Evolutionary conservation across 2,113 vertebrate species (phyloP).

Genomic region (Stictonetta naevosa): DNA sequence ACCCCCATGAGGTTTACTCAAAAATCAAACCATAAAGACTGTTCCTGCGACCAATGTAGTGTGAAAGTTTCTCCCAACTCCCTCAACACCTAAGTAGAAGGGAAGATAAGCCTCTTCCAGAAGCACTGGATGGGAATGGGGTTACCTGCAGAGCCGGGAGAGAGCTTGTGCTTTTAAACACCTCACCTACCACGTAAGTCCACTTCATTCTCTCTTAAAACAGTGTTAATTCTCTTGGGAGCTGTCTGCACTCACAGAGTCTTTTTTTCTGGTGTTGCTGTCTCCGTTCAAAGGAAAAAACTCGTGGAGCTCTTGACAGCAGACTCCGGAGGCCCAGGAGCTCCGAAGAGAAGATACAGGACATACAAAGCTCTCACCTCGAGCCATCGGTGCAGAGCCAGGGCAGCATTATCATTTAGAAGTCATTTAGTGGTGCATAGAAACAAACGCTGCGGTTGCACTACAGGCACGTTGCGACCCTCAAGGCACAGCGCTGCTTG

Average conservation of each 20-base stretch:
- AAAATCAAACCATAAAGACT: background rate
- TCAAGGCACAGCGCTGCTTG: background rate
- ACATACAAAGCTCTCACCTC: background rate
- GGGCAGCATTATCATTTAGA: background rate
- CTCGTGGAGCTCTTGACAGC: background rate
- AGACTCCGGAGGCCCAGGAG: background rate
- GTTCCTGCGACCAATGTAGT: background rate
- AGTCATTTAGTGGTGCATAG: background rate
- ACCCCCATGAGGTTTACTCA: background rate
- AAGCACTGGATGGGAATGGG: background rate
- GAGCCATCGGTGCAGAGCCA: background rate
- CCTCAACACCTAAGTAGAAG: background rate
- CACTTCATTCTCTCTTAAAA: background rate
- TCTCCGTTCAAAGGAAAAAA: background rate
- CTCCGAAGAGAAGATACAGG: background rate
- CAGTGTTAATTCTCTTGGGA: background rate
- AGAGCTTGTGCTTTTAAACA: background rate
- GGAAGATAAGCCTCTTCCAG: background rate
- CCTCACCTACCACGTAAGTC: background rate
- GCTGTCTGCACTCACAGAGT: background rate
- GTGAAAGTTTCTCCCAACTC: background rate
- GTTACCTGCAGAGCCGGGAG: background rate
- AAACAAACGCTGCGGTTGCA: background rate
- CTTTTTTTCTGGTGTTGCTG: background rate
- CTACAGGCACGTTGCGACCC: rapidly evolving